These are phyloP conservation scores for Agrochola macilenta DNA, from an alignment of 2,888 invertebrate species.

Conservation along the genomic window DNA sequence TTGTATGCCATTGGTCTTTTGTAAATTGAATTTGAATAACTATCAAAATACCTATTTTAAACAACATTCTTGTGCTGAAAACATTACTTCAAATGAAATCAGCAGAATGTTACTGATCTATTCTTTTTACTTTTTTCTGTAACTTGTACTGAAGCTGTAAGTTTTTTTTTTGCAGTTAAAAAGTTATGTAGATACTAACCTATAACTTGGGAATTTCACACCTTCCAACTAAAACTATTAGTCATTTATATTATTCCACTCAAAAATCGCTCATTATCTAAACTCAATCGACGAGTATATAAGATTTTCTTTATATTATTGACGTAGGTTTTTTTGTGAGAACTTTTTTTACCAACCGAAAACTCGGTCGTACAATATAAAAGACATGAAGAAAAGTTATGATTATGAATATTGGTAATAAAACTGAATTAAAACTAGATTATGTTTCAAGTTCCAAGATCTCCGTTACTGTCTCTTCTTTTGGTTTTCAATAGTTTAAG, in stretches of 20 bases:
- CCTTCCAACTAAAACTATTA: background rate
- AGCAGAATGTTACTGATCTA: background rate
- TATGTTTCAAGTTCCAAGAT: background rate
- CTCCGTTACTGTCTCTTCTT: background rate
- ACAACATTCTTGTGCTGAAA: background rate
- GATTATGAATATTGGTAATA: background rate
- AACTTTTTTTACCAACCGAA: constrained; percentile 17
- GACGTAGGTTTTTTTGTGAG: constrained; percentile 14
- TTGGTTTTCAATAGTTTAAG: background rate
- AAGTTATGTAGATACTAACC: constrained; percentile 14
- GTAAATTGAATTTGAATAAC: background rate
- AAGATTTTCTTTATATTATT: background rate
- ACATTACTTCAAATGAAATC: background rate
- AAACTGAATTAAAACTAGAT: constrained; percentile 4
- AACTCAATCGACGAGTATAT: background rate
- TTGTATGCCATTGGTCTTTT: background rate
- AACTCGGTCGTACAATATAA: background rate
- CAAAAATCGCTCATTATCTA: background rate
- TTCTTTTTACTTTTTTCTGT: background rate
- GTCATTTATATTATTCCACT: background rate
- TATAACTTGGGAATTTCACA: background rate
- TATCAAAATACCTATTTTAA: background rate
- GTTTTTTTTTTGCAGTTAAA: background rate
- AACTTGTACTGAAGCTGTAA: background rate
- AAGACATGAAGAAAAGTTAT: background rate